Evolutionary conservation across 2,113 vertebrate genomes (phyloP), one percentile per base, ranked within the genome.

Genomic region (Gadus chalcogrammus): DNA sequence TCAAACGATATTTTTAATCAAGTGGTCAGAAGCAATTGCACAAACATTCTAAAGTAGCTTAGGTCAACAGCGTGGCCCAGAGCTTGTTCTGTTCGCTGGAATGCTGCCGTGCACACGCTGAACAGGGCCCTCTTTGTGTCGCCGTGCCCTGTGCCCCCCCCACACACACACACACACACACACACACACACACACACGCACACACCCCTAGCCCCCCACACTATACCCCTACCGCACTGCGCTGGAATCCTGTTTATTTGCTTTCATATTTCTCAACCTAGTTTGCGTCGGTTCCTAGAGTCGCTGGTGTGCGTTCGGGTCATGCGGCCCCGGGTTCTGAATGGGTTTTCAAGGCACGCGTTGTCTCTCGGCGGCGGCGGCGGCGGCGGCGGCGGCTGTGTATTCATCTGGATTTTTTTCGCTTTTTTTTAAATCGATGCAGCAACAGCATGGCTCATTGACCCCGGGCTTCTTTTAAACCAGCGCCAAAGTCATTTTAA

Each of bases 31-130:
- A 88, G 88, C 87, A 83, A 91, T 91, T 92, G 90, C 91, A 87
- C 87, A 93, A 93, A 93, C 92, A 93, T 91, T 92, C 90, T 89
- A 91, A 93, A 93, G 92, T 93, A 92, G 91, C 92, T 93, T 91
- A 91, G 80, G 81, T 93, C 92, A 93, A 93, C 91, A 93, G 82
- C 58, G 84, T 59, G 84, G 82, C 78, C 83, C 82, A 84, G 85
- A 83, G 82, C 82, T 77, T 88, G 90, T 92, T 91, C 90, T 90
- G 90, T 88, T 84, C 73, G 80, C 78, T 79, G 91, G 91, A 91
- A 93, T 91, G 89, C 89, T 84, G 71, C 79, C 72, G 80, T 66
- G 72, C 70, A 62, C 70, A 70, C 35, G 86, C 72, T 15, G 15
- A 85, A 89, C 89, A 88, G 88, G 78, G 77, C 81, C 66, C 79